Evolutionary conservation across 2,888 invertebrate genomes (phyloP).

Genomic region (Neuroscelio doddi): DNA sequence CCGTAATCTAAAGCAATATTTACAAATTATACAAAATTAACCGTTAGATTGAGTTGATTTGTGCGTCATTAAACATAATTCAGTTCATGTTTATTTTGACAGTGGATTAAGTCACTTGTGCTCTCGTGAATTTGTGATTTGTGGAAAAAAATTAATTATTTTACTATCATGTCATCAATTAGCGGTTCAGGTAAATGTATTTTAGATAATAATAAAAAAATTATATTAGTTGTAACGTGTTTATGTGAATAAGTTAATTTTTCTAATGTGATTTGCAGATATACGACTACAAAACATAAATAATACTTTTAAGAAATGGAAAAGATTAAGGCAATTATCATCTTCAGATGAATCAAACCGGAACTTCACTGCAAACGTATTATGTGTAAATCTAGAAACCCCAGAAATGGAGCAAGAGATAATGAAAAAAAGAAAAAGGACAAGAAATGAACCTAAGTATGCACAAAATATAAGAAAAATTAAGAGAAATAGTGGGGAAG

Average conservation of each 20-base stretch:
- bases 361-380: conserved; percentile 26
- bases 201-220: no score
- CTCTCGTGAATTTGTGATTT: conserved; percentile 28
- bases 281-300: conserved; percentile 31
- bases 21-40: no score
- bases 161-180: conserved; percentile 30
- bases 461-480: conserved; percentile 39
- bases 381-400: conserved; percentile 35
- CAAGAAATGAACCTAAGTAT: conserved; percentile 36
- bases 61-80: no score
- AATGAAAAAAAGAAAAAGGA: conserved; percentile 21
- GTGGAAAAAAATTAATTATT: conserved; percentile 35
- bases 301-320: conserved; percentile 36
- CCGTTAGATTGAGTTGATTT: no score
- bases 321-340: conserved; percentile 34
- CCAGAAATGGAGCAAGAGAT: conserved; percentile 31
- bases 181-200: conserved; percentile 29
- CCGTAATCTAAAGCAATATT: no score
- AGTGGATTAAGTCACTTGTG: conserved; percentile 25
- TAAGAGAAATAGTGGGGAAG: conserved; percentile 41
- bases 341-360: conserved; percentile 37
- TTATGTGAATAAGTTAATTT: conserved; percentile 27
- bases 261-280: conserved; percentile 33
- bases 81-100: no score
- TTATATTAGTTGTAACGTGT: conserved; percentile 21